These are phyloP conservation scores for Otis tarda DNA, from an alignment of 2,113 vertebrate genomes.

Conservation along the genomic window DNA sequence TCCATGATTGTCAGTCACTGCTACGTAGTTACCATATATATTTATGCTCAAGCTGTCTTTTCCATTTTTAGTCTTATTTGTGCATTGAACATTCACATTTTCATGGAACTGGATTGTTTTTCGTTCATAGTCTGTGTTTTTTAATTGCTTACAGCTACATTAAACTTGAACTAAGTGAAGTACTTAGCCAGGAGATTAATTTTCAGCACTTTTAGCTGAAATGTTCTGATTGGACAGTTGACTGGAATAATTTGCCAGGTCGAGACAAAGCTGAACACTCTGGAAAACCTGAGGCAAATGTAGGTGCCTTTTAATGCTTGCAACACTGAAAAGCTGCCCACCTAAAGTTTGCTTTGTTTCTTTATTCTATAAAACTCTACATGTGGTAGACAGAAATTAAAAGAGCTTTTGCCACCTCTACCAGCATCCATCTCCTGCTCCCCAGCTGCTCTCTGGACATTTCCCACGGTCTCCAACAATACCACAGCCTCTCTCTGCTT, in stretches of 20 bases:
- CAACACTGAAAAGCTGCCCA: neutral
- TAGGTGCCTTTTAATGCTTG: neutral
- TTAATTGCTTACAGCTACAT: neutral
- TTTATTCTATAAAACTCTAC: neutral
- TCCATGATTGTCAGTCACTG: constrained; percentile 8
- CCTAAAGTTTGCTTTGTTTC: neutral
- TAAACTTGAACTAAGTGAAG: neutral
- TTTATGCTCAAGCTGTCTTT: constrained; percentile 12
- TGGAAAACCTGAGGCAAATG: neutral
- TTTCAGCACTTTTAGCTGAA: neutral
- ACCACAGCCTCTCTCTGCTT: neutral
- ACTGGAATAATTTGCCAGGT: neutral
- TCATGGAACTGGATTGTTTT: neutral
- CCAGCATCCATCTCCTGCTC: neutral
- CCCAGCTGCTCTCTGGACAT: neutral
- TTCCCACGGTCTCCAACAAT: neutral
- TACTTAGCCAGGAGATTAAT: neutral
- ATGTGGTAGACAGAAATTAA: neutral
- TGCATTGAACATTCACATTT: neutral
- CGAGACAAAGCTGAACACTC: neutral
- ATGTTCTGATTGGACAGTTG: neutral
- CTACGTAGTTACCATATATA: neutral
- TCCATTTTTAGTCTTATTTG: constrained; percentile 8
- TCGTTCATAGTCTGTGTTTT: neutral
- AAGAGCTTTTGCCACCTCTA: neutral